phyloP scores from a whole-genome alignment of 2,113 vertebrate species.

The Cettia cetti region DNA sequence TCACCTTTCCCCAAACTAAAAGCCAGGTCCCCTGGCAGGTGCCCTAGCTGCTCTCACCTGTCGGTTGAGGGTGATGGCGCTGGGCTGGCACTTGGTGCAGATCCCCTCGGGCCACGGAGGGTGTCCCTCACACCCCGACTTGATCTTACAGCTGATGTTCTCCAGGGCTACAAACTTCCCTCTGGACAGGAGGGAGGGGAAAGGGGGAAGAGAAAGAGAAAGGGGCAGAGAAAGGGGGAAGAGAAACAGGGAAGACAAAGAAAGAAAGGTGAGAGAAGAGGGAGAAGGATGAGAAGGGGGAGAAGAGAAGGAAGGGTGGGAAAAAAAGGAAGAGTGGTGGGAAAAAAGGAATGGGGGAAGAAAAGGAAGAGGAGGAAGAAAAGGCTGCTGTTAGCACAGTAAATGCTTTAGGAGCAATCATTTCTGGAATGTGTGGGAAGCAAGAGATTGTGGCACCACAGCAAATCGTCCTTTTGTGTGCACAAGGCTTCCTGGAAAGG shows the following conservation, averaged over 20 bases:
- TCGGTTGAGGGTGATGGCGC: conserved; percentile 95
- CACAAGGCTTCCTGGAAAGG: neutral
- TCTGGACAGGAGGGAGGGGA: conserved; percentile 61
- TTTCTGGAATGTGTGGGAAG: neutral
- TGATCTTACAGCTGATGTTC: conserved; percentile 99
- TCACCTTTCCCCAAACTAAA: neutral
- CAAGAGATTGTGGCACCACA: neutral
- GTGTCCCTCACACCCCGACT: conserved; percentile 95
- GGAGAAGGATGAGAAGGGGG: neutral
- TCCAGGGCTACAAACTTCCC: conserved; percentile 97
- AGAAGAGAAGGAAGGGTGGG: neutral
- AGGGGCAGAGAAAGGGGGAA: neutral
- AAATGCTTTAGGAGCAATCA: neutral
- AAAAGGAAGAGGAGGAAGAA: neutral
- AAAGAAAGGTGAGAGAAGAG: neutral
- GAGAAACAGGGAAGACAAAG: neutral
- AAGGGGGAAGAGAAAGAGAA: neutral
- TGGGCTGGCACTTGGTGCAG: conserved; percentile 98
- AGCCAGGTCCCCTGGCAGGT: neutral
- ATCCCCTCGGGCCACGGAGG: conserved; percentile 97
- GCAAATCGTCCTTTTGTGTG: neutral
- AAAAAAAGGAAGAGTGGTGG: too few relatives aligned
- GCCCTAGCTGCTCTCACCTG: conserved; percentile 76
- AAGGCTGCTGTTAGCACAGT: neutral
- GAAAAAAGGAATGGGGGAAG: neutral